phyloP scores from a whole-genome alignment of 2,113 vertebrate species.

The Tympanuchus pallidicinctus region DNA sequence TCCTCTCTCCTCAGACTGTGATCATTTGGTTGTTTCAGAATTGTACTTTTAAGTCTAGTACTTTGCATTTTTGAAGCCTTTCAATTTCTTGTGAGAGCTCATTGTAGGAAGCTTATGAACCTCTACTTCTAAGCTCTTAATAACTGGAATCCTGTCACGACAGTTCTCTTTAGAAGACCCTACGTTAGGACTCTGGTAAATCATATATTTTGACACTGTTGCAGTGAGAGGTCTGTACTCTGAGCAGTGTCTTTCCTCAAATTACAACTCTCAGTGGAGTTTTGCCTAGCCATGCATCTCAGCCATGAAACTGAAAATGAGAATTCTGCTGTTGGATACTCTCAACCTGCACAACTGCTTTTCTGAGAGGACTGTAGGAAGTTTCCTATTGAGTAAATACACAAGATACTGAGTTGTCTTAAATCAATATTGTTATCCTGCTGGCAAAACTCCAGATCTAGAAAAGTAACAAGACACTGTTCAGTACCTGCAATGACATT shows the following conservation, averaged over 20 bases:
- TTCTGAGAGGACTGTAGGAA: background rate
- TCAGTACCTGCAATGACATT: background rate
- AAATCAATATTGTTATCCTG: background rate
- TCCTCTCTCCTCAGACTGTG: background rate
- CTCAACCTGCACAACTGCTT: accelerated
- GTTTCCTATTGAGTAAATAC: background rate
- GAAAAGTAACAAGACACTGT: background rate
- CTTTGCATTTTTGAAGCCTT: background rate
- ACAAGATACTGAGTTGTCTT: background rate
- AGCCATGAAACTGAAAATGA: background rate
- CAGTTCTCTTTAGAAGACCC: background rate
- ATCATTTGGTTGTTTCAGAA: background rate
- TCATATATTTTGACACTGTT: accelerated
- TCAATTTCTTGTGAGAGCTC: background rate
- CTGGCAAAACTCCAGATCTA: background rate
- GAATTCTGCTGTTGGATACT: background rate
- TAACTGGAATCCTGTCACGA: background rate
- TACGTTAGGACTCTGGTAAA: background rate
- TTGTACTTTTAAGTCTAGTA: background rate
- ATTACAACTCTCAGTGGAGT: background rate
- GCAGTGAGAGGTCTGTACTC: background rate
- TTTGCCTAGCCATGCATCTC: background rate
- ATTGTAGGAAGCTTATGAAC: background rate
- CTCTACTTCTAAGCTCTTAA: background rate
- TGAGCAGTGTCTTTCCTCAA: background rate